Base-by-base conservation (phyloP, 2,888 invertebrate species). In the Acleris laterana region DNA sequence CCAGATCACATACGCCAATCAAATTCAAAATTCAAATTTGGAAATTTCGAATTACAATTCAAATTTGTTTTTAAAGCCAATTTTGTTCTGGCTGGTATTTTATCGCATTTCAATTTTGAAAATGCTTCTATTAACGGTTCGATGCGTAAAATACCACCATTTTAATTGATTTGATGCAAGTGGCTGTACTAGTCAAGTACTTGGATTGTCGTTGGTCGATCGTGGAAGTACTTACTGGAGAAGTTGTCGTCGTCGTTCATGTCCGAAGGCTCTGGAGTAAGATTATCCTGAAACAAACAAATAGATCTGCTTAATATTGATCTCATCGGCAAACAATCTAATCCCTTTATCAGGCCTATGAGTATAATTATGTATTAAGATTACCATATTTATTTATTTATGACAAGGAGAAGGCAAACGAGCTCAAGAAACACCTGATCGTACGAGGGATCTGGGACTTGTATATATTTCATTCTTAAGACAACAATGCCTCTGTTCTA, bases 221-320 rank as follows among this genome's bases (percentile, higher is more conserved):
- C 7, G 46, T 50, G 13, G 6, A 19, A 5, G 62, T 72, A 90
- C 95, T 95, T 89, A 96, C 96, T 95, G 81, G 95, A 92, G 81
- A 94, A 96, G 76, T 95, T 95, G 75, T 96, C 96, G 72, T 96
- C 96, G 73, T 96, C 96, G 73, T 94, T 94, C 85, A 95, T 94
- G 75, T 96, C 96, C 4, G 94, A 90, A 9, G 95, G 95, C 78
- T 96, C 96, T 32, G 95, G 94, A 44, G 95, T 95, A 73, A 95
- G 87, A 77, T 95, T 96, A 79, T 96, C 96, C 96, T 96, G 94
- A 9, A 95, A 95, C 87, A 90, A 93, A 74, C 69, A 71, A 79
- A 79, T 1, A 38, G 25, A 48, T n/a, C 22, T 11, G 16, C 17
- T 57, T 17, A 57, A 16, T 51, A 48, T 17, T 32, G 9, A 32